A percentile compares a stretch with the other conserved stretches of the same genome.
phyloP scores from a whole-genome alignment of 2,888 invertebrate species.

The Arctia plantaginis region DNA sequence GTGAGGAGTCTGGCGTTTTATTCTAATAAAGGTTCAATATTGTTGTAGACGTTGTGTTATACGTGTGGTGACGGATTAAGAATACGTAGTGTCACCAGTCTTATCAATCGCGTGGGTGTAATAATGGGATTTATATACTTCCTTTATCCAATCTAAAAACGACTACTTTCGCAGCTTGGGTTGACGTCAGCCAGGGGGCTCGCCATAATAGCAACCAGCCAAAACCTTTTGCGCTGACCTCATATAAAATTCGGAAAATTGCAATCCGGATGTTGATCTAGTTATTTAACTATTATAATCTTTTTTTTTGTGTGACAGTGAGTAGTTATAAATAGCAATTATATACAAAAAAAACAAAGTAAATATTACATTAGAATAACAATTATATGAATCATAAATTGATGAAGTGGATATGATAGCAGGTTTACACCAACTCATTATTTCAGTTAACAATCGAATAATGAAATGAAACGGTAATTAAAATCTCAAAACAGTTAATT shows the following conservation, averaged over 20 bases:
- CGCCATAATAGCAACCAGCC: too few species aligned
- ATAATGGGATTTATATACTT: not conserved
- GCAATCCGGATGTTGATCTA: not conserved
- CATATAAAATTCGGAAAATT: not conserved
- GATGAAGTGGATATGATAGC: constrained; percentile 2
- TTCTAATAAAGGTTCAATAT: not conserved
- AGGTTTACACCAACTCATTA: not conserved
- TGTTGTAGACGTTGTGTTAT: too few species aligned
- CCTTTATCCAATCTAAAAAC: not conserved
- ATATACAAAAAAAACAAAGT: not conserved
- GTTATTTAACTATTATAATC: not conserved
- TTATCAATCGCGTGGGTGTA: too few species aligned
- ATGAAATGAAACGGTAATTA: not conserved
- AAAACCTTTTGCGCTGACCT: too few species aligned
- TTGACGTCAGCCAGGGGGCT: too few species aligned
- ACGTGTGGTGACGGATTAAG: too few species aligned
- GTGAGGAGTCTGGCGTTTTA: not conserved
- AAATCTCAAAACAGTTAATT: constrained; percentile 8
- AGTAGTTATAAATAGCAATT: not conserved
- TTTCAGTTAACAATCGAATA: not conserved
- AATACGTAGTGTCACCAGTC: too few species aligned
- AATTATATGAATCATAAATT: not conserved
- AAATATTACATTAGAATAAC: too few species aligned
- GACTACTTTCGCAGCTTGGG: too few species aligned
- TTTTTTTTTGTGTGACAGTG: too few species aligned